Evolutionary conservation across 1,140 invertebrate species (phyloP).

Genomic region (Cotesia vestalis): DNA sequence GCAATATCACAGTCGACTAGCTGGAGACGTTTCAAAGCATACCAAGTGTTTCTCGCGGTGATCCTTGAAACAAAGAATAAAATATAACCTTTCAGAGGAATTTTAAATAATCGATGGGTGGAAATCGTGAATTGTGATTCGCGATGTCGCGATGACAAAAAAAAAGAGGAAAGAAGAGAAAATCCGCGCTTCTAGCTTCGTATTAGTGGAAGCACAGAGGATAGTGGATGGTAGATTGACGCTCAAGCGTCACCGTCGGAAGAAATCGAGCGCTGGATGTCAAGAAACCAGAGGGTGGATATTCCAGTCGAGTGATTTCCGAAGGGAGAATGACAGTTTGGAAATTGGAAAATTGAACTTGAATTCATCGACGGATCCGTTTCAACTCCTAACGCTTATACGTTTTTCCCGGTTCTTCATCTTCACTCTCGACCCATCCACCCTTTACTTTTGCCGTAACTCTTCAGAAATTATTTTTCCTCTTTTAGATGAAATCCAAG

Average conservation of each 20-base stretch:
- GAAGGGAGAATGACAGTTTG: constrained; percentile 46
- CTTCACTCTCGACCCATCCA: background rate
- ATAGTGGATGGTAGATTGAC: background rate
- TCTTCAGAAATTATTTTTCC: background rate
- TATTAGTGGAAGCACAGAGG: background rate
- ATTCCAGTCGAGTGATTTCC: constrained; percentile 43
- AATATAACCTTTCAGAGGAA: constrained; percentile 40
- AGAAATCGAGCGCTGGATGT: constrained; percentile 29
- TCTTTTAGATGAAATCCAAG: background rate
- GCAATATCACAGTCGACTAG: constrained; percentile 57
- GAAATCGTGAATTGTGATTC: background rate
- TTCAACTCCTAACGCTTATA: constrained; percentile 16
- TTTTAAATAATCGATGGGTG: constrained; percentile 50
- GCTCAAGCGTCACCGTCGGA: constrained; percentile 9
- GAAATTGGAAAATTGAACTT: constrained; percentile 59
- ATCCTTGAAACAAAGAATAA: constrained; percentile 53
- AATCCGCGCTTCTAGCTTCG: background rate
- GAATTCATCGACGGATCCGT: constrained; percentile 42
- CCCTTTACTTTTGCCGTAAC: background rate
- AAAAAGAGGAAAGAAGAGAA: background rate
- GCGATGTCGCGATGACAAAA: background rate
- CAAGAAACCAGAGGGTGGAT: constrained; percentile 49
- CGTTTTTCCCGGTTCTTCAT: background rate
- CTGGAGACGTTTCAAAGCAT: constrained; percentile 44
- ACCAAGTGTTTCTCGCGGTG: constrained; percentile 48